Percentiles rank a stretch among this genome's conserved stretches.
These are phyloP conservation scores for Harpalus rufipes DNA, from an alignment of 2,888 invertebrate species.

Conservation along the genomic window DNA sequence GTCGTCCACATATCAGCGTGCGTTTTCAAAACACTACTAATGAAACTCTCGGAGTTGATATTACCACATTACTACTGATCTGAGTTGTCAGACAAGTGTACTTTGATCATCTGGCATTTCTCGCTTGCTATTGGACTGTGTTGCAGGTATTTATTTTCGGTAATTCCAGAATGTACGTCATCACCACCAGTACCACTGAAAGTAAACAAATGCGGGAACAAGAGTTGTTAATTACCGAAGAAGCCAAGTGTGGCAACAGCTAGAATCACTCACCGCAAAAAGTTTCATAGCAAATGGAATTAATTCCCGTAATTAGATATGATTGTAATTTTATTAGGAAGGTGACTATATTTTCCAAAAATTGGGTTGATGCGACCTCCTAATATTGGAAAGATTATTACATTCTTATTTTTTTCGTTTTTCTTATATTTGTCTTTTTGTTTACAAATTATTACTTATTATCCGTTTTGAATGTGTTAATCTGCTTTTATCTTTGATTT, in stretches of 20 bases:
- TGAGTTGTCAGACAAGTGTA: slow-evolving; percentile 51
- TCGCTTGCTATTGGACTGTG: slow-evolving; percentile 22
- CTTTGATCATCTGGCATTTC: slow-evolving; percentile 51
- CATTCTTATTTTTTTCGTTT: too few species aligned
- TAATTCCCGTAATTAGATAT: neutral
- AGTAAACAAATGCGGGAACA: slow-evolving; percentile 18
- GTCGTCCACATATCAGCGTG: neutral
- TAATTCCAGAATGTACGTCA: slow-evolving; percentile 47
- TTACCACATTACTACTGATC: slow-evolving; percentile 38
- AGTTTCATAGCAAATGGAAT: neutral
- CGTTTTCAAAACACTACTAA: slow-evolving; percentile 40
- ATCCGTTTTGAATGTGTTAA: too few species aligned
- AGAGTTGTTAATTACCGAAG: neutral
- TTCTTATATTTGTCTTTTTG: too few species aligned
- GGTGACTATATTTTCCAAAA: neutral
- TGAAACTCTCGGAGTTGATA: slow-evolving; percentile 12
- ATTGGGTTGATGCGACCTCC: neutral
- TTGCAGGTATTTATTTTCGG: slow-evolving; percentile 48
- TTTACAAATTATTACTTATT: too few species aligned
- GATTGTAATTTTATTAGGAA: too few species aligned
- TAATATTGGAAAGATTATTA: neutral
- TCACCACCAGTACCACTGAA: neutral
- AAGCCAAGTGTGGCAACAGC: neutral
- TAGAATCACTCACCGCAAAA: neutral
- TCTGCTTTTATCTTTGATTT: too few species aligned